These are phyloP conservation scores for Ceratotherium simum DNA, from an alignment of 2,113 vertebrate species.

Conservation along the genomic window DNA sequence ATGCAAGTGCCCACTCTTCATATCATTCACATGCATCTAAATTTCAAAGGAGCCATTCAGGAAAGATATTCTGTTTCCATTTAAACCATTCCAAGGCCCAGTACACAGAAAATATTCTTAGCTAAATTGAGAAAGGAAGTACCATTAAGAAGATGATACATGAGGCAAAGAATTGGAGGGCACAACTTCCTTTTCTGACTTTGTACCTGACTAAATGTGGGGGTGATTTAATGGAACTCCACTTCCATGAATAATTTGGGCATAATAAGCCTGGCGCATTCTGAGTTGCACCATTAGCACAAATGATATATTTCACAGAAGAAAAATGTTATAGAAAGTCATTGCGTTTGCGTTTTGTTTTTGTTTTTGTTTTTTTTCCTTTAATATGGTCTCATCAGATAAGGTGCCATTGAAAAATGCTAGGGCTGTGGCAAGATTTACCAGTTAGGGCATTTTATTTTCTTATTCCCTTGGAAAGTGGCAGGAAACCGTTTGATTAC, in stretches of 20 bases:
- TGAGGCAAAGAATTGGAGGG: neutral
- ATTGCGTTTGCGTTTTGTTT: neutral
- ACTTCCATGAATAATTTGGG: neutral
- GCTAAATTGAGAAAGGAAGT: neutral
- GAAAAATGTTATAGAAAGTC: conserved; percentile 6
- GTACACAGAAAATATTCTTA: neutral
- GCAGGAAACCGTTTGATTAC: neutral
- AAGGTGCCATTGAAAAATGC: neutral
- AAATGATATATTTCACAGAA: neutral
- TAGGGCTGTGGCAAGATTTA: neutral
- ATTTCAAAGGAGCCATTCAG: neutral
- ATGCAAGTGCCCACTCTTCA: neutral
- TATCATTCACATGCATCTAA: neutral
- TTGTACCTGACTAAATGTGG: neutral
- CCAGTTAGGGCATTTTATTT: neutral
- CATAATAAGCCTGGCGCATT: neutral
- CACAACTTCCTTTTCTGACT: neutral
- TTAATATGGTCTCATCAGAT: neutral
- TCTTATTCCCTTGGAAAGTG: conserved; percentile 46
- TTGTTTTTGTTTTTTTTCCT: neutral
- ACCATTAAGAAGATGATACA: neutral
- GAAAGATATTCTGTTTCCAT: neutral
- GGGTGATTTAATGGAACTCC: neutral
- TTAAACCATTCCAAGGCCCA: neutral
- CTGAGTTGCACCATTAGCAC: neutral